A percentile compares a stretch with the other conserved stretches of the same genome.
These are phyloP conservation scores for Eupithecia inturbata DNA, from an alignment of 2,888 invertebrate species.

Conservation along the genomic window DNA sequence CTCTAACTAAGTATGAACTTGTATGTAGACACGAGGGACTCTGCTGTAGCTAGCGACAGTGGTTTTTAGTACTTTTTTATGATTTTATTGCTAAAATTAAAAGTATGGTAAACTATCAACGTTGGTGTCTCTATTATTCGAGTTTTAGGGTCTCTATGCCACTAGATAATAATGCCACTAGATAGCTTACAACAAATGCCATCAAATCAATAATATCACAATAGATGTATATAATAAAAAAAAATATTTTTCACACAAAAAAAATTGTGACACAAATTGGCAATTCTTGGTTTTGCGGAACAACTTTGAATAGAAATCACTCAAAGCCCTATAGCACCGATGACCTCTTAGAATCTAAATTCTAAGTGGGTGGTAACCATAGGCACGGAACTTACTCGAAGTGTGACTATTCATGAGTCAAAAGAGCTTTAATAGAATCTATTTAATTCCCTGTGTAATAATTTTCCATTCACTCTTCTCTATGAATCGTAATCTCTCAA, in stretches of 20 bases:
- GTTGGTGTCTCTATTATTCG: too few species aligned
- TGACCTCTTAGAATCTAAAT: too few species aligned
- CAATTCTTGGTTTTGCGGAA: neutral
- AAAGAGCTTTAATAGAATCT: neutral
- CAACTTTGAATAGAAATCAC: neutral
- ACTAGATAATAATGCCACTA: too few species aligned
- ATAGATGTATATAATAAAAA: slow-evolving; percentile 22
- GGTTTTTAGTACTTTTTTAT: too few species aligned
- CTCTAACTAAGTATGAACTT: too few species aligned
- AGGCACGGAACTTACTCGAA: neutral
- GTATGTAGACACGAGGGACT: too few species aligned
- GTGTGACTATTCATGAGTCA: neutral
- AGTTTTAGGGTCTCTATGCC: too few species aligned
- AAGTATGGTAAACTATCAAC: too few species aligned
- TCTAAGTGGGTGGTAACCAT: too few species aligned
- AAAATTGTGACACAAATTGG: neutral
- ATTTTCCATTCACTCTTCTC: slow-evolving; percentile 82
- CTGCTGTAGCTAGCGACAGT: too few species aligned
- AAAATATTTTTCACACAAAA: neutral
- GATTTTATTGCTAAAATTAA: too few species aligned
- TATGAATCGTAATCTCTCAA: slow-evolving; percentile 84
- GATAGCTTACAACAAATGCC: too few species aligned
- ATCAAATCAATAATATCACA: slow-evolving; percentile 53
- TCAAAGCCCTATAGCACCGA: neutral
- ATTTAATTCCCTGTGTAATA: slow-evolving; percentile 73